Conservation (phyloP, 2,797 vertebrate species). For the Protonibea diacanthus region DNA sequence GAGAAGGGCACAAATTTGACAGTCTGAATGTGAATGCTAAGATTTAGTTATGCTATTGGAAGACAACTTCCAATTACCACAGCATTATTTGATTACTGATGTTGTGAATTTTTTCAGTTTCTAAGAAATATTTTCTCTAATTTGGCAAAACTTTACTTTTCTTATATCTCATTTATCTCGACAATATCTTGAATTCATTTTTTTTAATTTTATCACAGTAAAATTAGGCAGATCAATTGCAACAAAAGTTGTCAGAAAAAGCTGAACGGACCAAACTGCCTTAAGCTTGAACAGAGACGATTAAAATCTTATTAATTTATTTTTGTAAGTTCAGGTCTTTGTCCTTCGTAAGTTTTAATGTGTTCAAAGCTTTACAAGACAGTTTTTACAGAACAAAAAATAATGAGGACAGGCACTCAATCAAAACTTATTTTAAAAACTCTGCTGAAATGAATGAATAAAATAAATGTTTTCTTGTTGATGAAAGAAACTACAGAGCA, state of each 20-base stretch:
- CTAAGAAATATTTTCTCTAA: too few species aligned
- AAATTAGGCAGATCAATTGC: not conserved
- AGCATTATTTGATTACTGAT: not conserved
- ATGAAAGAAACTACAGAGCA: not conserved
- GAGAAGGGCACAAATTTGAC: not conserved
- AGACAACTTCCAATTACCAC: not conserved
- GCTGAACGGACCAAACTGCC: not conserved
- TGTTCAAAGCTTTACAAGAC: too few species aligned
- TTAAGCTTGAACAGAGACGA: not conserved
- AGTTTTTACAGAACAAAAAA: not conserved
- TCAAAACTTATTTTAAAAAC: not conserved
- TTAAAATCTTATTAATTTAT: not conserved
- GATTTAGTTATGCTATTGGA: not conserved
- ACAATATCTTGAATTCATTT: not conserved
- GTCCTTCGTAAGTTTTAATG: not conserved
- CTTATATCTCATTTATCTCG: not conserved
- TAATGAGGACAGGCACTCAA: not conserved
- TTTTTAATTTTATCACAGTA: not conserved
- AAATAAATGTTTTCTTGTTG: not conserved
- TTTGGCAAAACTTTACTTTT: not conserved
- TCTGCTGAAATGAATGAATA: not conserved
- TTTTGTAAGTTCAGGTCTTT: not conserved
- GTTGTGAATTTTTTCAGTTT: not conserved
- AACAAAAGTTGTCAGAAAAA: not conserved
- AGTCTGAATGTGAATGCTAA: not conserved